These are phyloP conservation scores for Acanthisitta chloris DNA, from an alignment of 2,113 vertebrate genomes.

Conservation along the genomic window DNA sequence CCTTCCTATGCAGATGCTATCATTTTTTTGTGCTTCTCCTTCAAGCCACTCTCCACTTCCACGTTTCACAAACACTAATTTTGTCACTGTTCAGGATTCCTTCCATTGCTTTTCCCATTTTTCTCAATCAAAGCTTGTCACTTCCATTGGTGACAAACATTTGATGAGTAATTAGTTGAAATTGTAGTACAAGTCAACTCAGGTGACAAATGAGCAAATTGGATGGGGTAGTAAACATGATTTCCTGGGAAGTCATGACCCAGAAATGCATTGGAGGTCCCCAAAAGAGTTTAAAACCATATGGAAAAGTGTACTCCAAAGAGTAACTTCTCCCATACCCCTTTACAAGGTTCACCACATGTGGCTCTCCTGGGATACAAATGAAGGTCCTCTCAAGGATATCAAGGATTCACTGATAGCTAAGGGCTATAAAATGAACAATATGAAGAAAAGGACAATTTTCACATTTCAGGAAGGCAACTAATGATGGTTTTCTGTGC, in stretches of 20 bases:
- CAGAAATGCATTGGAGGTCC: not conserved
- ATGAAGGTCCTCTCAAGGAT: not conserved
- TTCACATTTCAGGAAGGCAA: not conserved
- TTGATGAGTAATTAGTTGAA: not conserved
- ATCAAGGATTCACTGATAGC: not conserved
- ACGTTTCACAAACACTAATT: not conserved
- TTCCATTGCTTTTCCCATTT: not conserved
- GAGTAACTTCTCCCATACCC: accelerated
- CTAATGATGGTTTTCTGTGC: not conserved
- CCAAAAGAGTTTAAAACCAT: not conserved
- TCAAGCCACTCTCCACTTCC: not conserved
- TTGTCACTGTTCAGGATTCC: not conserved
- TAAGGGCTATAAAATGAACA: not conserved
- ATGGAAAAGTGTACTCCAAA: not conserved
- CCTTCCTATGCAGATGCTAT: not conserved
- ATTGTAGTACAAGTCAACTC: not conserved
- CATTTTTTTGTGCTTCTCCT: not conserved
- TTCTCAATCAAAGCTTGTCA: not conserved
- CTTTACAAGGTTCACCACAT: not conserved
- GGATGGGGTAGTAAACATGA: not conserved
- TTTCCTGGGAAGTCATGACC: not conserved
- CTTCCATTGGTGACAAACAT: not conserved
- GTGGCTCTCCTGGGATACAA: not conserved
- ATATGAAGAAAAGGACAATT: not conserved
- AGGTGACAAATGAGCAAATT: not conserved